Evolutionary conservation across 2,113 vertebrate genomes (phyloP), one percentile per base, ranked within the genome.

Genomic region (Microcebus murinus): DNA sequence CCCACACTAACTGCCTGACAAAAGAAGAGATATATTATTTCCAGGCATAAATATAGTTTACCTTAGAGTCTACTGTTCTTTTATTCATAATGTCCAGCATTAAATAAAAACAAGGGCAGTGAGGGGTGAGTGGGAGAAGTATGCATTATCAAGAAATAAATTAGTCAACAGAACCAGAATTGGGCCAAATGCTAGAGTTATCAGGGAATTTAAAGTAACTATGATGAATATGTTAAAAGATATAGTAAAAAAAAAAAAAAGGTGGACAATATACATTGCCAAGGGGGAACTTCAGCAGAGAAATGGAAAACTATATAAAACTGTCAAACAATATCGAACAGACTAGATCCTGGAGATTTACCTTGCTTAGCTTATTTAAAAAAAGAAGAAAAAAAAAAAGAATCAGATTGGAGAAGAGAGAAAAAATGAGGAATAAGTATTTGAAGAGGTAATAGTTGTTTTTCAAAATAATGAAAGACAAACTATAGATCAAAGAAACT

Each of bases 401-500:
- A 55, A 55, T 55, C 15, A 89, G 18, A 73, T 12, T 61, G 39
- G 21, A 89, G 42, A 83, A 85, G 52, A 50, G 11, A 50, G 20
- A 45, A 55, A 52, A 34, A 42, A 55, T 71, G 48, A 25, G 4
- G 0, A 91, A 88, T 55, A 52, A 91, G 79, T 71, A 81, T 63
- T 42, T 68, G 7, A 73, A 63, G 25, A 90, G 8, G 50, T 25
- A 92, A 65, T 13, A 1, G 31, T 27, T 63, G 8, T 36, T 70
- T 83, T 87, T 63, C 42, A 65, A 68, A 86, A 52, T 39, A 50
- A 85, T 39, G 3, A 90, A 91, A 87, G 21, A 74, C 45, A 55
- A 95, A 77, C 15, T 63, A 77, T 18, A 83, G n/a, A 87, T n/a
- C 31, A 34, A 79, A 92, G 48, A 95, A 95, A 82, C 27, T 63